Base-by-base conservation (phyloP, 2,888 invertebrate genomes). In the Troides helena region DNA sequence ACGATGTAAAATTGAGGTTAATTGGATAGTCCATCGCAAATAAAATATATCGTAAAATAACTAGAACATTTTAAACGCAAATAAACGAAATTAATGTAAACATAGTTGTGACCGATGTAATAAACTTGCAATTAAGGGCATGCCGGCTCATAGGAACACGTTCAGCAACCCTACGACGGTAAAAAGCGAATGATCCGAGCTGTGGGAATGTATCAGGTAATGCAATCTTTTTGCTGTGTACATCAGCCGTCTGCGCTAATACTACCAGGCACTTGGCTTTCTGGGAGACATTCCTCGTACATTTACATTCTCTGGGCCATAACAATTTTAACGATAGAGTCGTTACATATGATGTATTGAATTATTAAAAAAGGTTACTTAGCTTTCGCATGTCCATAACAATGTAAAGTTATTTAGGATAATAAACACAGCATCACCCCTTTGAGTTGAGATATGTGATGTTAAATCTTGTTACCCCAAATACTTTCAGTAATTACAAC, bases 161-260 rank as follows among this genome's bases (percentile, higher is more conserved):
- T 73, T 71, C 58, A 56, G 39, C 73, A 75, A 67, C 78, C 77
- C 78, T 80, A 75, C 72, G 72, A 73, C 62, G 59, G 78, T 76
- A 85, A 87, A 87, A 90, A 90, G 81, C 74, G 74, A 75, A 74
- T 75, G 74, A 73, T 74, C 73, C 79, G 73, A 76, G 78, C 84
- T 87, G 88, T 89, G 90, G 87, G 90, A 91, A 90, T 90, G 85
- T 80, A 80, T 80, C 81, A 74, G 75, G 86, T 82, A 86, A 86
- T 87, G 84, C 82, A 81, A 85, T 80, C 85, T 89, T 90, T 89
- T 90, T 89, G 83, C 85, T 79, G 74, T 76, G 75, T 77, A 75
- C 75, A 82, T 81, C 82, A 85, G 78, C 82, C 79, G 77, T 75
- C 78, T 74, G 72, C 66, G 73, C 75, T 70, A 69, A 67, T 70